phyloP scores from a whole-genome alignment of 2,113 vertebrate species.

The Hippocampus abdominalis region DNA sequence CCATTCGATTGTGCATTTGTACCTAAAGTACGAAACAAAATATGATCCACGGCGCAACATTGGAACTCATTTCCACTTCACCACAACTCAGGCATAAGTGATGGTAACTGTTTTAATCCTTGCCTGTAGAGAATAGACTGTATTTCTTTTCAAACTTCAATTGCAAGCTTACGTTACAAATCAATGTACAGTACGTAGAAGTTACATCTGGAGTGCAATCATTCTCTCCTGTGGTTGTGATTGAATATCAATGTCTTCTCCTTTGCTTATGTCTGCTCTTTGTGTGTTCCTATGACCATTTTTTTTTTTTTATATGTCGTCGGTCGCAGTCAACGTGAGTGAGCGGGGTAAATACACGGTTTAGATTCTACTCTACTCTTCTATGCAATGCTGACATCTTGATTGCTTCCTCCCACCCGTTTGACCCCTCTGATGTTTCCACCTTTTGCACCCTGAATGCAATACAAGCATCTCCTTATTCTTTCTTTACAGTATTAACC shows the following conservation, averaged over 20 bases:
- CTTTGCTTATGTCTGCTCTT: conserved; percentile 80
- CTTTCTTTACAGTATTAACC: conserved; percentile 8
- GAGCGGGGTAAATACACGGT: conserved; percentile 93
- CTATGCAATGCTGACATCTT: conserved; percentile 65
- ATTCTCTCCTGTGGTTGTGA: conserved; percentile 65
- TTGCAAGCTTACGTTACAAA: conserved; percentile 49
- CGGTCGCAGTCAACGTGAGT: conserved; percentile 96
- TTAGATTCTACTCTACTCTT: conserved; percentile 75
- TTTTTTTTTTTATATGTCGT: conserved; percentile 72
- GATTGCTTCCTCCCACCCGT: conserved; percentile 40
- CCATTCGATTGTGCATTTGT: background rate
- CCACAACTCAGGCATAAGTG: conserved; percentile 73
- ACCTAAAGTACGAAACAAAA: background rate
- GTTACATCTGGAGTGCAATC: conserved; percentile 43
- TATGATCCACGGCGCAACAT: conserved; percentile 44
- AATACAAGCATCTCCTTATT: conserved; percentile 19
- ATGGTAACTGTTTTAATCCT: conserved; percentile 58
- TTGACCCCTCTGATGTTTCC: conserved; percentile 7
- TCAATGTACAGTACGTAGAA: conserved; percentile 48
- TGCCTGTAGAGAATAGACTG: conserved; percentile 37
- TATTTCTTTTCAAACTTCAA: conserved; percentile 20
- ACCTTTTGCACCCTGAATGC: conserved; percentile 51
- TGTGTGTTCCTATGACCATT: conserved; percentile 75
- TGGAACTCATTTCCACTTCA: conserved; percentile 60
- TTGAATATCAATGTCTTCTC: conserved; percentile 82